Percentiles rank a stretch among this genome's conserved stretches.
Conservation (phyloP, 2,797 vertebrate species). For the Synaphobranchus kaupii region DNA sequence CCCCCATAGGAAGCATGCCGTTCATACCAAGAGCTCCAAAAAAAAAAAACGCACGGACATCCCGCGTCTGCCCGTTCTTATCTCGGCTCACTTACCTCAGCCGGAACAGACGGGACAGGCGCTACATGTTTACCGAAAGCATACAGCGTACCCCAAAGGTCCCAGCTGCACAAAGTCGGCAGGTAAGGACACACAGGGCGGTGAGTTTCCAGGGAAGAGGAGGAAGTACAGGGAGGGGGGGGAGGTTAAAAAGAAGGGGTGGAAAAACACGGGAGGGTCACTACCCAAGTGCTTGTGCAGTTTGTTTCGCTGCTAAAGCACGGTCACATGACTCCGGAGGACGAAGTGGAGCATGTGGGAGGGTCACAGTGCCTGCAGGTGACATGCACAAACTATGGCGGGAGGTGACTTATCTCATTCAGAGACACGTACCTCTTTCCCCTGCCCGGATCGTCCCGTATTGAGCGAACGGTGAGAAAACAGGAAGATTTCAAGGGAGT, state of each 20-base stretch:
- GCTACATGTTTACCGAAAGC: not conserved
- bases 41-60: constrained; percentile 2
- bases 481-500: constrained; percentile 78
- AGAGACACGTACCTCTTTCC: constrained; percentile 96
- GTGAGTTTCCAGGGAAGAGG: constrained; percentile 72
- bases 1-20: constrained; percentile 53
- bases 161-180: not conserved
- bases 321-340: constrained; percentile 55
- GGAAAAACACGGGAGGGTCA: constrained; percentile 41
- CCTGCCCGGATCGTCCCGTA: constrained; percentile 92
- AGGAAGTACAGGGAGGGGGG: constrained; percentile 57
- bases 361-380: constrained; percentile 54
- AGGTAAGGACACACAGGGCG: constrained; percentile 58
- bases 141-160: not conserved
- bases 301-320: constrained; percentile 71
- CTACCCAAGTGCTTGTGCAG: constrained; percentile 73
- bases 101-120: constrained; percentile 24
- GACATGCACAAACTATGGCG: constrained; percentile 79
- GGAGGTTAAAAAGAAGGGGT: constrained; percentile 68
- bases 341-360: constrained; percentile 56
- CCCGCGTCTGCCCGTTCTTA: constrained; percentile 22
- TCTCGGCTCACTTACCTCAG: constrained; percentile 35
- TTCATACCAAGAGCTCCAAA: constrained; percentile 18
- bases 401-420: constrained; percentile 73
- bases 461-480: constrained; percentile 88